Base-by-base conservation (phyloP, 2,797 vertebrate species). In the Rhinichthys osculus region DNA sequence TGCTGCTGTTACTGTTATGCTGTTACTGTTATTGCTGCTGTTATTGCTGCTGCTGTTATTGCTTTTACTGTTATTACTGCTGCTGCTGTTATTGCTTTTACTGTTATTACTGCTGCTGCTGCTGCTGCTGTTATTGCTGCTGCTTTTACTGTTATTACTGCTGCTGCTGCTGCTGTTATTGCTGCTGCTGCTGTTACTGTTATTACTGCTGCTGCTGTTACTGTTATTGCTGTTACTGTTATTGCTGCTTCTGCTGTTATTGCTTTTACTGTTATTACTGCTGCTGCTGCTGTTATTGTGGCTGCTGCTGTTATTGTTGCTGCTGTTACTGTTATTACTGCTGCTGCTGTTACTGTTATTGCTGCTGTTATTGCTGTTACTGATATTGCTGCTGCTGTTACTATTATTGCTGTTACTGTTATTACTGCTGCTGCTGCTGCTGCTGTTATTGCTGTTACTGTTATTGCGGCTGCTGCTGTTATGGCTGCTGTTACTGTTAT, bases 31-130 rank as follows among this genome's bases (percentile, higher is more conserved):
- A 7, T 7, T 7, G 8, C 8, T 40, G 7, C 10, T 44, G 42
- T 1, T 44, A 3, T 0, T 40, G 7, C 1, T 44, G 0, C 0
- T 44, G 0, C 3, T 44, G 10, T 1, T 44, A 0, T 0, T 13
- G 1, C 3, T 14, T 1, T 11, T 47, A 11, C 0, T 47, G 0
- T 14, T 47, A 1, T 0, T 47, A 3, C 3, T 47, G 0, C 3
- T 47, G 0, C 8, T 42, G 2, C 4, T 47, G 1, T 4, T 47
- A 3, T 3, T 47, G 44, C 3, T 11, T 10, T 3, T 44, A 7
- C 38, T 40, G 7, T 1, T 11, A 11, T 1, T 13, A 3, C 1
- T 47, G 13, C 13, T 14, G 13, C 1, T 14, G 3, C 3, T 47
- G 1, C 3, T 47, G 3, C 3, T 47, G 3, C 1, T 52, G 16